phyloP scores from a whole-genome alignment of 2,888 invertebrate species.

The Hemaris fuciformis region DNA sequence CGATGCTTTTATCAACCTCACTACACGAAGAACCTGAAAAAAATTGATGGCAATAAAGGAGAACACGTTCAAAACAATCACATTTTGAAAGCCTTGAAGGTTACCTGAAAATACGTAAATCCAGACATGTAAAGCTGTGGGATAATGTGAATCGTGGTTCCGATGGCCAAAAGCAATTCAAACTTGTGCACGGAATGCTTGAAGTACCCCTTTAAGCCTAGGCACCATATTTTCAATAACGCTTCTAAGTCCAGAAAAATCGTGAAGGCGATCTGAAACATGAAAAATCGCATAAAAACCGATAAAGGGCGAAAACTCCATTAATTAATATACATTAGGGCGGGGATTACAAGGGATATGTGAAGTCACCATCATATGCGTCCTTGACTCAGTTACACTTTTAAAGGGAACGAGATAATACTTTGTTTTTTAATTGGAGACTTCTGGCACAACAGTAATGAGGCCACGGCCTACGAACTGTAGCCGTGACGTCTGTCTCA shows the following conservation, averaged over 20 bases:
- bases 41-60: too few species aligned
- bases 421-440: too few species aligned
- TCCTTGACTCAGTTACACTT: too few species aligned
- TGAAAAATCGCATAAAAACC: neutral
- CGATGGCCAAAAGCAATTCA: slow-evolving; percentile 95
- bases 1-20: slow-evolving; percentile 98
- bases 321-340: too few species aligned
- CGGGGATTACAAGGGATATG: too few species aligned
- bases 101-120: slow-evolving; percentile 97
- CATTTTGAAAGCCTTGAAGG: neutral
- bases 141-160: slow-evolving; percentile 96
- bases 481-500: too few species aligned
- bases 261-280: slow-evolving; percentile 92
- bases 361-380: too few species aligned
- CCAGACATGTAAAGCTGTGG: slow-evolving; percentile 95
- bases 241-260: slow-evolving; percentile 96
- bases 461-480: too few species aligned
- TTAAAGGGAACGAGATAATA: too few species aligned
- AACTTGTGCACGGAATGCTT: slow-evolving; percentile 98
- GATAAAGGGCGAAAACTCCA: too few species aligned
- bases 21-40: slow-evolving; percentile 93
- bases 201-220: slow-evolving; percentile 97
- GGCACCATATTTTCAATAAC: slow-evolving; percentile 97
- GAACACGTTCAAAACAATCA: neutral
- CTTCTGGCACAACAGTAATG: too few species aligned